Percentiles rank a stretch among this genome's conserved stretches.
phyloP scores from a whole-genome alignment of 1,140 invertebrate species.

The Cherax destructor region DNA sequence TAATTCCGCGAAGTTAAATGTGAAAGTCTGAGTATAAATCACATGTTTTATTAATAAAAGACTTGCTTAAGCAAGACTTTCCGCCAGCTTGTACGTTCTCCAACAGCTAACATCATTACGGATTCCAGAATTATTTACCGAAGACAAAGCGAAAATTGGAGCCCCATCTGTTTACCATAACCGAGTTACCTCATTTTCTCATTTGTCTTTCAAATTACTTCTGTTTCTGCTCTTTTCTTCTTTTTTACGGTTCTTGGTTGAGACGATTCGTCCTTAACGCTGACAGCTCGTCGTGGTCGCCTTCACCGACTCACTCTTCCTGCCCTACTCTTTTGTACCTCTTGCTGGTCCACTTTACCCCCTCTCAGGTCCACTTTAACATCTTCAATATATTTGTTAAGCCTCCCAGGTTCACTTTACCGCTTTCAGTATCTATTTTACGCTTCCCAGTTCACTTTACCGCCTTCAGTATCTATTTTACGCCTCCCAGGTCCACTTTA shows the following conservation, averaged over 20 bases:
- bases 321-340: too few species aligned
- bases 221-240: neutral
- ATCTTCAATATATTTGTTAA: too few species aligned
- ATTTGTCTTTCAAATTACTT: constrained; percentile 65
- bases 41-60: neutral
- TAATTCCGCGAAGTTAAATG: neutral
- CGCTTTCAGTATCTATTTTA: too few species aligned
- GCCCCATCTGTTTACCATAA: constrained; percentile 62
- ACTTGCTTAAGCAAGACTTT: constrained; percentile 8
- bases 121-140: constrained; percentile 63
- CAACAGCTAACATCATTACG: constrained; percentile 52
- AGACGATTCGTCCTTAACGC: constrained; percentile 40
- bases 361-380: too few species aligned
- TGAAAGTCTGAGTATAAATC: constrained; percentile 9
- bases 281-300: too few species aligned
- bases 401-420: too few species aligned
- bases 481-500: too few species aligned
- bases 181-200: constrained; percentile 63
- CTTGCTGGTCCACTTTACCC: too few species aligned
- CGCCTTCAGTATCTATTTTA: too few species aligned
- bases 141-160: constrained; percentile 64
- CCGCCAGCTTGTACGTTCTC: constrained; percentile 33
- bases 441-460: too few species aligned
- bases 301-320: too few species aligned
- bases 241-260: constrained; percentile 49